Conservation (phyloP, 2,888 invertebrate genomes). For the Diaperis boleti region DNA sequence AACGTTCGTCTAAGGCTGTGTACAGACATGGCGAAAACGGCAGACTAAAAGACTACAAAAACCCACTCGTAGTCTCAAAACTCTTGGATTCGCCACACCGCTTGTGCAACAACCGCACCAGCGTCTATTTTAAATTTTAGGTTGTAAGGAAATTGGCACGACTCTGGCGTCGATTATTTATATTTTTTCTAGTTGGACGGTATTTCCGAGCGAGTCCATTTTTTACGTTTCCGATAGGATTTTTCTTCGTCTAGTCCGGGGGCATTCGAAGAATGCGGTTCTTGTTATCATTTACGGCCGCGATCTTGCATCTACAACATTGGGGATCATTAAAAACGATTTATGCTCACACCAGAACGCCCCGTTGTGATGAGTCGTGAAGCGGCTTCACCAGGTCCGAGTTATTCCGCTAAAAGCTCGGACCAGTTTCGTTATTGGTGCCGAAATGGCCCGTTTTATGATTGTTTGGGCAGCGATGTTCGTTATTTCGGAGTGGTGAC, state of each 20-base stretch:
- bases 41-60: too few species aligned
- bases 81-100: too few species aligned
- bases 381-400: not conserved
- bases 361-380: not conserved
- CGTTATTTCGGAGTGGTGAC: too few species aligned
- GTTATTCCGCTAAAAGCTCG: too few species aligned
- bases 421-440: too few species aligned
- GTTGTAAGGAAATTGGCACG: slow-evolving; percentile 31
- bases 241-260: slow-evolving; percentile 12
- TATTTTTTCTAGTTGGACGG: slow-evolving; percentile 13
- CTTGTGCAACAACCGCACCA: too few species aligned
- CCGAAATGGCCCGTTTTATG: too few species aligned
- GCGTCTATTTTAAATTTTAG: slow-evolving; percentile 25
- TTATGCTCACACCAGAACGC: slow-evolving; percentile 10
- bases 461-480: too few species aligned
- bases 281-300: slow-evolving; percentile 27
- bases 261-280: slow-evolving; percentile 36
- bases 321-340: slow-evolving; percentile 14
- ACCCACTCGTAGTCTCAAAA: too few species aligned
- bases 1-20: too few species aligned
- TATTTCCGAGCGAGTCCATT: not conserved
- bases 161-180: slow-evolving; percentile 22
- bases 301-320: slow-evolving; percentile 19
- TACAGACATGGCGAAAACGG: too few species aligned
- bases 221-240: slow-evolving; percentile 1